phyloP scores from a whole-genome alignment of 2,888 invertebrate species.

The Lutraria lutraria region DNA sequence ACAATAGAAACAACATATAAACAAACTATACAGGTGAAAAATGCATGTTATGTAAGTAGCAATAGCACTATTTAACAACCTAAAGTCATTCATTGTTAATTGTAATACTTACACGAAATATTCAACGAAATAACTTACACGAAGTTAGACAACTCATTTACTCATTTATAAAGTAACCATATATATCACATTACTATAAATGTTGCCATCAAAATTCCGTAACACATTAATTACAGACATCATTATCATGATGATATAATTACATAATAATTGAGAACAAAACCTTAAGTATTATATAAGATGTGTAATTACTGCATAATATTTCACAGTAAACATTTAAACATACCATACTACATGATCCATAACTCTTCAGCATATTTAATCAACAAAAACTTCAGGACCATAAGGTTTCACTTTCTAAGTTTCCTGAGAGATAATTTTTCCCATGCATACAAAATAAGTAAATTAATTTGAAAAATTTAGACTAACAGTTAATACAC shows the following conservation, averaged over 20 bases:
- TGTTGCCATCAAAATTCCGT: too few relatives aligned
- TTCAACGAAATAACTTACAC: neutral
- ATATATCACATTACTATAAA: too few relatives aligned
- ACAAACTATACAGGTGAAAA: neutral
- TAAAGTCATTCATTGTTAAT: neutral
- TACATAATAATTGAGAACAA: neutral
- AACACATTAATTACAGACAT: neutral
- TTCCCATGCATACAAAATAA: neutral
- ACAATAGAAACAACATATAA: neutral
- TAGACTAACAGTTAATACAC: neutral
- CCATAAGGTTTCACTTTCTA: neutral
- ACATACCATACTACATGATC: neutral
- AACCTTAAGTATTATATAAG: neutral
- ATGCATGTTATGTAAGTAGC: neutral
- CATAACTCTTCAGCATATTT: neutral
- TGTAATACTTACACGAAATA: neutral
- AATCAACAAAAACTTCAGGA: neutral
- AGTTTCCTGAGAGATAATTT: neutral
- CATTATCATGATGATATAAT: neutral
- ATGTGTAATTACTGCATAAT: neutral
- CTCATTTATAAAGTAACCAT: too few relatives aligned
- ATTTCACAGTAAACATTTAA: neutral
- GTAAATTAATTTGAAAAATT: neutral
- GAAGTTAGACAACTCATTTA: neutral
- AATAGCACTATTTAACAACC: neutral